Base-by-base conservation (phyloP, 2,113 vertebrate genomes). In the Numenius arquata region DNA sequence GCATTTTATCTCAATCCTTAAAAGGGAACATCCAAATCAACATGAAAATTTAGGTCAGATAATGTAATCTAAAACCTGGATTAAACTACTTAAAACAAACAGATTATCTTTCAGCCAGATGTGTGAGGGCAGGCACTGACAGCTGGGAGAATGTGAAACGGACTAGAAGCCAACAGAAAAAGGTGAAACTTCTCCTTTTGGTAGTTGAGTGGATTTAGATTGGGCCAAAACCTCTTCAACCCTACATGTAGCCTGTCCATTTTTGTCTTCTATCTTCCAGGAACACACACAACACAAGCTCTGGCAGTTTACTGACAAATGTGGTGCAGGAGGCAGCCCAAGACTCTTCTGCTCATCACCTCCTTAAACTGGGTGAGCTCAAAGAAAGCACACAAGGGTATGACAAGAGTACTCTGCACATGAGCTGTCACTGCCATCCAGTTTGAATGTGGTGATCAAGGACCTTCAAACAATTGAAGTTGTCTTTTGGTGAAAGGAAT, bases 391-490 rank as follows among this genome's bases (percentile, higher is more conserved):
- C 59, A 40, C 1, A 8, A 40, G 56, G 52, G 25, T 25, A n/a
- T 36, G 61, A 90, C 65, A 50, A 80, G 76, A 58, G 7, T 74
- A 41, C 50, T 83, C 47, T 40, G 71, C 55, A 83, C 74, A 48
- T 13, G 26, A 85, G 72, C 76, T 94, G 92, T 95, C 93, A 55
- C 20, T 73, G 78, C 32, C 52, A 86, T 85, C 41, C 53, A 50
- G 56, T 48, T 58, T 68, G 53, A 92, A 89, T 13, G 27, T 16
- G 34, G 52, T 91, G 93, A 96, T 96, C 94, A 96, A 95, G 75
- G 72, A 63, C 61, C 52, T 81, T 74, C 77, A 95, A 82, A 88
- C 48, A 86, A 65, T 12, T 45, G 75, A 67, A 79, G 52, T 61
- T 32, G 71, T 56, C 84, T 86, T 77, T 88, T 3, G 2, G 20